A percentile compares a stretch with the other conserved stretches of the same genome.
Evolutionary conservation across 2,888 invertebrate genomes (phyloP).

Genomic region (Drosophila imparisetae): DNA sequence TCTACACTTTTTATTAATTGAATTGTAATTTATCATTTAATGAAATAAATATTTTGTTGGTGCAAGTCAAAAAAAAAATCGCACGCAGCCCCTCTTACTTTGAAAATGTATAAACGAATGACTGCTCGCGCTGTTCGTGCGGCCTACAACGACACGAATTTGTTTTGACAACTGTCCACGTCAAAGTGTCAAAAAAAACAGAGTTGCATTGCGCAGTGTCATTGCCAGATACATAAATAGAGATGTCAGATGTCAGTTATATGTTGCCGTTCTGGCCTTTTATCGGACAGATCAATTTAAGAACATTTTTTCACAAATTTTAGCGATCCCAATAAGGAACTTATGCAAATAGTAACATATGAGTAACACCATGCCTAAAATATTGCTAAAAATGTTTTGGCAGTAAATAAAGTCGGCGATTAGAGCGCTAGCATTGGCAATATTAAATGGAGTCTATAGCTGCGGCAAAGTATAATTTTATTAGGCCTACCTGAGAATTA

Average conservation of each 20-base stretch:
- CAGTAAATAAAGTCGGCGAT: background rate
- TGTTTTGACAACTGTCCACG: constrained; percentile 67
- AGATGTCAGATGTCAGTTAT: background rate
- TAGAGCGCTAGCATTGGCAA: background rate
- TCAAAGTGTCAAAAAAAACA: constrained; percentile 61
- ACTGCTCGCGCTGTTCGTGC: constrained; percentile 33
- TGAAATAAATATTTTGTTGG: constrained; percentile 15
- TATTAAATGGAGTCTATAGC: background rate
- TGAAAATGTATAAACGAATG: constrained; percentile 73
- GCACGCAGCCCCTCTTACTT: constrained; percentile 63
- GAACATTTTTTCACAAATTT: background rate
- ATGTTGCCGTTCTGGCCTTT: background rate
- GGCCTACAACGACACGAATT: constrained; percentile 50
- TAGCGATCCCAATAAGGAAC: background rate
- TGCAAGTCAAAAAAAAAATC: background rate
- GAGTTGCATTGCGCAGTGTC: constrained; percentile 36
- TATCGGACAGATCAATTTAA: too few species aligned
- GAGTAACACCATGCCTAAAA: background rate
- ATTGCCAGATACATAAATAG: constrained; percentile 29
- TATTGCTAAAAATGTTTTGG: background rate
- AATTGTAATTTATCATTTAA: constrained; percentile 8
- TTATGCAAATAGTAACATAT: background rate
- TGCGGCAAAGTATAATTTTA: background rate
- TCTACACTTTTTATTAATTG: background rate
- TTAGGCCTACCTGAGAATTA: background rate